Conservation (phyloP, 2,113 vertebrate genomes). For the Ceyx melanurus region DNA sequence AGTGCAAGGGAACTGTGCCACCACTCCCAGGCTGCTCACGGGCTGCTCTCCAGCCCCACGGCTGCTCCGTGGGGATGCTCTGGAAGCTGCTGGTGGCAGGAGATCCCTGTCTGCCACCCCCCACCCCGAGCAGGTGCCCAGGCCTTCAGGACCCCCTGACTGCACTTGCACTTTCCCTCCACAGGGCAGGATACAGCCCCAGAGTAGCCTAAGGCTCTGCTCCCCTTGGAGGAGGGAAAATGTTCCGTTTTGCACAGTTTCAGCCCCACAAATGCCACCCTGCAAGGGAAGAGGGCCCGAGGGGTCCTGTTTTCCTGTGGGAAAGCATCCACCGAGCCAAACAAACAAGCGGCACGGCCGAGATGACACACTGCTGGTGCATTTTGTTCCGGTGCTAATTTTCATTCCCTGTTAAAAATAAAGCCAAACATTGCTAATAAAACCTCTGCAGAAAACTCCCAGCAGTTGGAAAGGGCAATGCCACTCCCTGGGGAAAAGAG, state of each 20-base stretch:
- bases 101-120: background rate
- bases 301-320: fast-evolving
- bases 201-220: background rate
- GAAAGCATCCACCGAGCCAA: background rate
- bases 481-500: background rate
- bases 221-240: background rate
- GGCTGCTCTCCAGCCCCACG: background rate
- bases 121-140: fast-evolving
- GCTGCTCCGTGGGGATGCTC: background rate
- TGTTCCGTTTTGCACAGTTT: background rate
- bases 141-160: background rate
- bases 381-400: background rate
- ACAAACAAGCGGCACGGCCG: background rate
- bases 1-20: background rate
- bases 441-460: conserved; percentile 24
- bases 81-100: fast-evolving
- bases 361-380: background rate
- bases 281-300: fast-evolving
- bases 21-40: fast-evolving
- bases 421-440: conserved; percentile 19
- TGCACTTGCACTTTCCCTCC: fast-evolving
- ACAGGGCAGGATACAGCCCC: background rate
- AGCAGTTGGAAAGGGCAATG: background rate
- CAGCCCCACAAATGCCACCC: background rate
- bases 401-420: background rate